These are phyloP conservation scores for Brachionus paranguensis DNA, from an alignment of 1,140 invertebrate species.

Conservation along the genomic window DNA sequence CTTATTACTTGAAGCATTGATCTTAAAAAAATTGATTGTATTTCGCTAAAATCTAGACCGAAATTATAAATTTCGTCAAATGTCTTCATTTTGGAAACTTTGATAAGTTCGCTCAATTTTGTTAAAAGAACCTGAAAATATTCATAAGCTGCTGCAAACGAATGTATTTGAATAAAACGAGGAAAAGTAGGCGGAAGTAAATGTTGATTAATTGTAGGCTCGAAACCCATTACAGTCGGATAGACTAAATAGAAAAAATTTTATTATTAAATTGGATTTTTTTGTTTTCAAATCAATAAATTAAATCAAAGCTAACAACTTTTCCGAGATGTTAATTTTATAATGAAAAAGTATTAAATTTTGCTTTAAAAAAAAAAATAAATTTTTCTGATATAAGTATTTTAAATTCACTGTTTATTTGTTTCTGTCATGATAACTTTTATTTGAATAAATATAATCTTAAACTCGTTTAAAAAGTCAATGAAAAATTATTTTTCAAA, in stretches of 20 bases:
- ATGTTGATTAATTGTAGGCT: constrained; percentile 87
- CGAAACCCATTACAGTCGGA: constrained; percentile 70
- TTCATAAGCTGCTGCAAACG: neutral
- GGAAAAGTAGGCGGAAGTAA: constrained; percentile 94
- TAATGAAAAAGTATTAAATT: no score
- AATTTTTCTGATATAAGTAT: no score
- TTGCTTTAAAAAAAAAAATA: no score
- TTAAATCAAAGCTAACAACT: no score
- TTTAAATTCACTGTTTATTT: no score
- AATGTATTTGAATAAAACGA: constrained; percentile 77
- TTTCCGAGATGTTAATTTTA: no score
- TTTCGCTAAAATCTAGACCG: neutral
- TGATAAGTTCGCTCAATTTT: neutral
- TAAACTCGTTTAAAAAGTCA: no score
- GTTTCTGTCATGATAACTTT: no score
- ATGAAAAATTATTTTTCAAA: no score
- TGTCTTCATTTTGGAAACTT: neutral
- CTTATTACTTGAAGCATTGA: constrained; percentile 23
- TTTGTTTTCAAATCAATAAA: no score
- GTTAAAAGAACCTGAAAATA: neutral
- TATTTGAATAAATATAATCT: no score
- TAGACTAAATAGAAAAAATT: neutral
- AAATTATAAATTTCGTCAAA: constrained; percentile 21
- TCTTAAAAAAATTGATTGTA: constrained; percentile 30
- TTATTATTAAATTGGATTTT: neutral